A percentile compares a stretch with the other conserved stretches of the same genome.
Evolutionary conservation across 1,140 invertebrate species (phyloP).

Genomic region (Coboldia fuscipes): DNA sequence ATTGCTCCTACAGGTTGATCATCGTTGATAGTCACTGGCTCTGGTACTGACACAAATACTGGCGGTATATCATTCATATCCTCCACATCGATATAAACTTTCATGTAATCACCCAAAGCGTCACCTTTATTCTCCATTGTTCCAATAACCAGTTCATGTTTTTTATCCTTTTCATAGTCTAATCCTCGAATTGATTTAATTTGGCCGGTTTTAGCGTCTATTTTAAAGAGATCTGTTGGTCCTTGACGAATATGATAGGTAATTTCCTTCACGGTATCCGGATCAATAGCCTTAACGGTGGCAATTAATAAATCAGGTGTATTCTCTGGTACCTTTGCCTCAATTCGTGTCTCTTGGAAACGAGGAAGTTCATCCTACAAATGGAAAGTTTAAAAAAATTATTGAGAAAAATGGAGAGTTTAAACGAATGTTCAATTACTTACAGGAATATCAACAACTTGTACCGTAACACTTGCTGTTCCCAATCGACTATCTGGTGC

Average conservation of each 20-base stretch:
- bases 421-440: background rate
- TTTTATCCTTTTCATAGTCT: constrained; percentile 53
- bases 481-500: constrained; percentile 65
- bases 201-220: constrained; percentile 54
- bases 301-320: constrained; percentile 49
- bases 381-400: no score
- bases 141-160: constrained; percentile 54
- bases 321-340: constrained; percentile 65
- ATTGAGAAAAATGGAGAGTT: background rate
- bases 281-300: constrained; percentile 48
- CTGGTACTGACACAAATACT: constrained; percentile 55
- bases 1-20: constrained; percentile 57
- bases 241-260: constrained; percentile 70
- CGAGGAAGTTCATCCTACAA: constrained; percentile 60
- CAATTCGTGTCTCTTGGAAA: constrained; percentile 50
- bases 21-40: constrained; percentile 64
- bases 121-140: constrained; percentile 57
- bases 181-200: constrained; percentile 52
- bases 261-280: constrained; percentile 55
- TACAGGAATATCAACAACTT: constrained; percentile 40
- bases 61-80: constrained; percentile 71
- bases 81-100: constrained; percentile 53
- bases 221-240: constrained; percentile 52
- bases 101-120: constrained; percentile 46
- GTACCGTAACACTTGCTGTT: constrained; percentile 66